Conservation (phyloP, 1,140 invertebrate genomes). For the Oedothorax gibbosus region DNA sequence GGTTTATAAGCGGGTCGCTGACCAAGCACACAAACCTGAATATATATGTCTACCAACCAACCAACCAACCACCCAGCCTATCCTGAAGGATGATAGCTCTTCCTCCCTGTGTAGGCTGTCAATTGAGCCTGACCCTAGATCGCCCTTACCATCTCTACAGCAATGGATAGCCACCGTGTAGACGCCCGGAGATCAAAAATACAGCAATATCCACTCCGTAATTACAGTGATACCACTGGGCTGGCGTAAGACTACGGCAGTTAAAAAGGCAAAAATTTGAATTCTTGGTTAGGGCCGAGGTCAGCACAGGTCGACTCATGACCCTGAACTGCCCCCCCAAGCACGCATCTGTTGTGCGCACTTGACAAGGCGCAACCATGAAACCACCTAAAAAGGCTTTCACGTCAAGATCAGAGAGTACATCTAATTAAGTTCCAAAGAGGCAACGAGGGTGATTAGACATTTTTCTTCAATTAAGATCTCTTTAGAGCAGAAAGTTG, state of each 20-base stretch:
- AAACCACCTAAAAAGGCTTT: conserved; percentile 36
- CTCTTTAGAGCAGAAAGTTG: conserved; percentile 45
- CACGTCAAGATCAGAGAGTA: conserved; percentile 43
- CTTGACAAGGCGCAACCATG: conserved; percentile 51
- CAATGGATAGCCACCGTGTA: conserved; percentile 40
- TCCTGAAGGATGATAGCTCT: neutral
- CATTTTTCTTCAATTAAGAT: conserved; percentile 61
- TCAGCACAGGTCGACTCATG: conserved; percentile 56
- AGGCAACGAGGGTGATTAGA: conserved; percentile 49
- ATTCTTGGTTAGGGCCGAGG: conserved; percentile 53
- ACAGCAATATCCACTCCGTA: conserved; percentile 44
- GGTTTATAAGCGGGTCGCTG: too few relatives aligned
- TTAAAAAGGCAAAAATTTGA: conserved; percentile 51
- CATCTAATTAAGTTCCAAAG: conserved; percentile 59
- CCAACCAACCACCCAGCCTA: too few relatives aligned
- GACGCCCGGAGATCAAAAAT: conserved; percentile 29
- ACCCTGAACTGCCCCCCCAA: conserved; percentile 58
- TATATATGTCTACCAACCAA: too few relatives aligned
- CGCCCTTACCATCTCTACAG: conserved; percentile 14
- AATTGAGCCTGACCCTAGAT: conserved; percentile 35
- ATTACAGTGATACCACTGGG: conserved; percentile 49
- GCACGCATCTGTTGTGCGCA: conserved; percentile 33
- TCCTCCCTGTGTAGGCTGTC: conserved; percentile 22
- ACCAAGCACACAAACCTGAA: too few relatives aligned
- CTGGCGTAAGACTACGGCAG: conserved; percentile 55